Evolutionary conservation across 37 sponge, comb jelly and placozoan genomes (phyloP).

Genomic region (Axinella damicornis): DNA sequence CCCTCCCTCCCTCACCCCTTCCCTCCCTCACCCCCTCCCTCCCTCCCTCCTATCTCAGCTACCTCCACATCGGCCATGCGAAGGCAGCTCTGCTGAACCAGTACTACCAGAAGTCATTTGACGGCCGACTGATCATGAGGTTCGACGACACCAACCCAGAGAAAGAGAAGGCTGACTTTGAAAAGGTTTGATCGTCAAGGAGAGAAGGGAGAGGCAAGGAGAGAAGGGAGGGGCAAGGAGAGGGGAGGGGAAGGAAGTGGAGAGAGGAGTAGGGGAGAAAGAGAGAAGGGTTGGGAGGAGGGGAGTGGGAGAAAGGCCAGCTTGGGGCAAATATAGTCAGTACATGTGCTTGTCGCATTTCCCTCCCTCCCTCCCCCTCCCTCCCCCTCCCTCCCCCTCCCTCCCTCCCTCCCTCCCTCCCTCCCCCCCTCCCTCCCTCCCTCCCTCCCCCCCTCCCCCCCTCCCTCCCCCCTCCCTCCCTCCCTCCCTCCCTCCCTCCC

Average conservation of each 20-base stretch:
- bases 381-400: no score
- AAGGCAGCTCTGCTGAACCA: slow-evolving; percentile 98
- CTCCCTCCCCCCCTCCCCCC: no score
- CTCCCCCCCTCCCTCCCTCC: no score
- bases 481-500: not conserved
- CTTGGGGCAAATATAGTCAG: no score
- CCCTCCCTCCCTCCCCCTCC: no score
- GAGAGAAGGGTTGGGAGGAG: no score
- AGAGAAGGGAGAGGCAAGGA: slow-evolving; percentile 1
- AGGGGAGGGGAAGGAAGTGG: no score
- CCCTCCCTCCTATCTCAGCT: slow-evolving; percentile 34
- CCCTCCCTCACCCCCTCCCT: not conserved
- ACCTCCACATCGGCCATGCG: slow-evolving; percentile 99
- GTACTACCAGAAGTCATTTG: slow-evolving; percentile 88
- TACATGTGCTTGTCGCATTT: no score
- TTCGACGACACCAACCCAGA: slow-evolving; percentile 99
- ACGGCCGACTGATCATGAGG: slow-evolving; percentile 92
- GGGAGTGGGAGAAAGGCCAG: no score
- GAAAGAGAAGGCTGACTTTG: slow-evolving; percentile 96
- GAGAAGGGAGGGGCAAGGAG: not conserved
- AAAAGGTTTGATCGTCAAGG: slow-evolving; percentile 63
- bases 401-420: no score
- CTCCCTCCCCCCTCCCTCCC: not conserved
- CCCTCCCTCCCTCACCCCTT: not conserved
- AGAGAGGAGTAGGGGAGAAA: not conserved